Percentiles rank a stretch among this genome's conserved stretches.
These are phyloP conservation scores for Tiliacea citrago DNA, from an alignment of 2,888 invertebrate genomes.

Conservation along the genomic window DNA sequence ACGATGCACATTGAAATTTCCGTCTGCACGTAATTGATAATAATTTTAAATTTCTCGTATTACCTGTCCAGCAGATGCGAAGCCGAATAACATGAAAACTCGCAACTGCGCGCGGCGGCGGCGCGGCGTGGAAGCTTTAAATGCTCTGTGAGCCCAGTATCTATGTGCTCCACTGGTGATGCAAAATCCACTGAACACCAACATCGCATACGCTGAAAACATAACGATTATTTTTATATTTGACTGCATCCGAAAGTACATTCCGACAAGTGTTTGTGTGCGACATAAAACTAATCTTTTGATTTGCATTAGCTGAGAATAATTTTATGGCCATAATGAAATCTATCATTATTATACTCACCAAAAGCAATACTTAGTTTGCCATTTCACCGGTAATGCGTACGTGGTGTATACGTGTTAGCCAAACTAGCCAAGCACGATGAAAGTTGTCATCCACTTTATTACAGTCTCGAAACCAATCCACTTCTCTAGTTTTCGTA, in stretches of 20 bases:
- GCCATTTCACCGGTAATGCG: too few species aligned
- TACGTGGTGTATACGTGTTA: too few species aligned
- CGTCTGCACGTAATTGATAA: constrained; percentile 16
- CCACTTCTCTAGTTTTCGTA: too few species aligned
- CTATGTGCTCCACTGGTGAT: constrained; percentile 25
- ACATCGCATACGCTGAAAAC: constrained; percentile 17
- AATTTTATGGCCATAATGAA: neutral
- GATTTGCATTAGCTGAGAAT: too few species aligned
- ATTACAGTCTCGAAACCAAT: too few species aligned
- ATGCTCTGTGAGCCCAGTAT: constrained; percentile 26
- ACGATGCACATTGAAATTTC: constrained; percentile 45
- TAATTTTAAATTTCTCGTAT: neutral
- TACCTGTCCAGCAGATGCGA: constrained; percentile 41
- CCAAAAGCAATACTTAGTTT: constrained; percentile 21
- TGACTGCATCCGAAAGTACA: neutral
- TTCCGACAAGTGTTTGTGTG: neutral
- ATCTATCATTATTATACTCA: neutral
- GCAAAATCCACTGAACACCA: constrained; percentile 22
- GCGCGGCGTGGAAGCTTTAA: constrained; percentile 29
- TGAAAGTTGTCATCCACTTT: too few species aligned
- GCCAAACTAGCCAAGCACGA: too few species aligned
- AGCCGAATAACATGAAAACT: constrained; percentile 27
- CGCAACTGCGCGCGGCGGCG: too few species aligned
- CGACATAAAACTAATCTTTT: neutral
- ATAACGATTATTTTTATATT: neutral